phyloP scores from a whole-genome alignment of 2,797 vertebrate genomes.

The Stomatorhinus walkeri region DNA sequence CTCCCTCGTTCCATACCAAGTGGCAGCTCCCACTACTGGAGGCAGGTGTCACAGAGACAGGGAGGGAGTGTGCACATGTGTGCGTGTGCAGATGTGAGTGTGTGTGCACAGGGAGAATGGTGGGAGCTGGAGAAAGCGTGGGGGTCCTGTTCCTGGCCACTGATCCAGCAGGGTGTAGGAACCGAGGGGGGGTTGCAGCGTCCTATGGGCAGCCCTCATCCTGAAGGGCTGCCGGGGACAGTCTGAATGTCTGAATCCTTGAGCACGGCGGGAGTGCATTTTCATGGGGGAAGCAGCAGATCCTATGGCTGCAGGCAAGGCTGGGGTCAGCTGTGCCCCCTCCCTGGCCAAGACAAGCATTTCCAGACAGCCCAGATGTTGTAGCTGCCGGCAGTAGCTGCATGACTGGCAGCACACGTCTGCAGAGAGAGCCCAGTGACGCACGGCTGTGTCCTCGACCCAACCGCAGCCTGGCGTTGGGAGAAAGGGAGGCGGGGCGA shows the following conservation, averaged over 20 bases:
- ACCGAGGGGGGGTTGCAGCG: background rate
- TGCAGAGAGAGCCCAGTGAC: conserved; percentile 1
- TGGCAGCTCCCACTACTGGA: background rate
- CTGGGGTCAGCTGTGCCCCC: background rate
- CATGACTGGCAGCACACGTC: background rate
- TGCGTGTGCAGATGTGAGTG: background rate
- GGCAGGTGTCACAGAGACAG: background rate
- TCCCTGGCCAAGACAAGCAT: background rate
- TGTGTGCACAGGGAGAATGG: background rate
- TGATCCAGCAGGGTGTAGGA: background rate
- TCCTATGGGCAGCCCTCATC: background rate
- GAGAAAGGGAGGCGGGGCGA: background rate
- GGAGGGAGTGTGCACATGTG: background rate
- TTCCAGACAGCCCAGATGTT: conserved; percentile 20
- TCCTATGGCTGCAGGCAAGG: background rate
- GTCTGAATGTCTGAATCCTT: background rate
- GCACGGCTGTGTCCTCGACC: background rate
- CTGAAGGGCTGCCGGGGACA: background rate
- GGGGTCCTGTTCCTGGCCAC: background rate
- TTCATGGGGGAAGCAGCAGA: background rate
- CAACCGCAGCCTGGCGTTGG: background rate
- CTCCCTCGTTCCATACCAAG: background rate
- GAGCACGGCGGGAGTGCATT: background rate
- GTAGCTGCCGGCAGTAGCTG: background rate
- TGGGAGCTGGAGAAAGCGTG: background rate